phyloP scores from a whole-genome alignment of 2,113 vertebrate genomes.

The Opisthocomus hoazin region DNA sequence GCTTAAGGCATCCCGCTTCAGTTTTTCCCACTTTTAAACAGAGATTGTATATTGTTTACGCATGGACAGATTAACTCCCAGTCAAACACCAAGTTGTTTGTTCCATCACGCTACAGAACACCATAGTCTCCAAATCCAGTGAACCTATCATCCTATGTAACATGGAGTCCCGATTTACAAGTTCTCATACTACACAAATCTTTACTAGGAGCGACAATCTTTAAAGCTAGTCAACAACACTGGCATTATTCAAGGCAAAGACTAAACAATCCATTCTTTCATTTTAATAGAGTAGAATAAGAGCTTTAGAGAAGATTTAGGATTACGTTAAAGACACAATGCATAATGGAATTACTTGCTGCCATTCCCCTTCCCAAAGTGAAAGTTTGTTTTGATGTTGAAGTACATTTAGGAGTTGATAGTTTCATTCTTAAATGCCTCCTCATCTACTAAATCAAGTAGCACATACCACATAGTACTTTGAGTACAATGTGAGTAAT shows the following conservation, averaged over 20 bases:
- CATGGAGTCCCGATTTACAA: not conserved
- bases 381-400: conserved; percentile 38
- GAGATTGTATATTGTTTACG: not conserved
- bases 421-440: not conserved
- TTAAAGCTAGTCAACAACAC: not conserved
- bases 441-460: not conserved
- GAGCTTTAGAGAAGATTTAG: conserved; percentile 37
- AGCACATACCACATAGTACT: not conserved
- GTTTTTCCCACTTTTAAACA: not conserved
- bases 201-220: not conserved
- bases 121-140: not conserved
- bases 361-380: conserved; percentile 15
- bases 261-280: not conserved
- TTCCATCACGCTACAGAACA: not conserved
- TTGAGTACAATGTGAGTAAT: not conserved
- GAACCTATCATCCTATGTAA: not conserved
- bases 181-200: not conserved
- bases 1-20: not conserved
- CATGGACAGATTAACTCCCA: not conserved
- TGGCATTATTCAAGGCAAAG: not conserved
- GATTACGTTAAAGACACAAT: conserved; percentile 31
- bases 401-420: not conserved
- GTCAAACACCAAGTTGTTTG: not conserved
- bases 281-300: conserved; percentile 30
- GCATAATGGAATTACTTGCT: conserved; percentile 28